Evolutionary conservation across 2,888 invertebrate species (phyloP).

Genomic region (Oxytorus armatus): DNA sequence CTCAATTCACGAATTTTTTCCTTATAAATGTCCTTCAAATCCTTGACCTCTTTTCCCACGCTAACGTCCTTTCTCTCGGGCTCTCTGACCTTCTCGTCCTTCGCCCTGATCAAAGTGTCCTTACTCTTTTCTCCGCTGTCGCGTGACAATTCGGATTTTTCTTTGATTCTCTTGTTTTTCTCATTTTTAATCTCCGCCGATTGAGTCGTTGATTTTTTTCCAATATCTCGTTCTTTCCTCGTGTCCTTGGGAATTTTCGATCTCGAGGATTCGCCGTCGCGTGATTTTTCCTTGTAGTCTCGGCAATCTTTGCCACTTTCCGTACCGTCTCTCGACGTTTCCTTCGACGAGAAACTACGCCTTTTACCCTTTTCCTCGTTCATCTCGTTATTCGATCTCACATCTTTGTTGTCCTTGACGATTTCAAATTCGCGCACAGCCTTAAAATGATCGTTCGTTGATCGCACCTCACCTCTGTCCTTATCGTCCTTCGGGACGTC

Average conservation of each 20-base stretch:
- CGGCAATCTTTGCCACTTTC: conserved; percentile 75
- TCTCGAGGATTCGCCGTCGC: conserved; percentile 71
- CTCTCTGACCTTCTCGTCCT: conserved; percentile 72
- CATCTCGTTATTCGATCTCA: conserved; percentile 74
- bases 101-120: conserved; percentile 60
- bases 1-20: conserved; percentile 83
- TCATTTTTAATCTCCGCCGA: conserved; percentile 30
- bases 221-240: background rate
- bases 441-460: conserved; percentile 79
- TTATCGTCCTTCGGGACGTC: conserved; percentile 80
- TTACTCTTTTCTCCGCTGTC: conserved; percentile 63
- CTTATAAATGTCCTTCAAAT: conserved; percentile 83
- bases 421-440: conserved; percentile 77
- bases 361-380: conserved; percentile 66
- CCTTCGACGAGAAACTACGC: conserved; percentile 75
- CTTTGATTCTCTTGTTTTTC: conserved; percentile 50
- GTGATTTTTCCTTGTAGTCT: conserved; percentile 77
- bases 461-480: conserved; percentile 79
- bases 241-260: conserved; percentile 73
- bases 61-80: conserved; percentile 77
- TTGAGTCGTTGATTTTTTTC: background rate
- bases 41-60: conserved; percentile 77
- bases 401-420: conserved; percentile 70
- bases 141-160: conserved; percentile 49
- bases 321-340: conserved; percentile 77